Evolutionary conservation across 2,113 vertebrate genomes (phyloP), one percentile per base, ranked within the genome.

Genomic region (Phoenicopterus ruber): DNA sequence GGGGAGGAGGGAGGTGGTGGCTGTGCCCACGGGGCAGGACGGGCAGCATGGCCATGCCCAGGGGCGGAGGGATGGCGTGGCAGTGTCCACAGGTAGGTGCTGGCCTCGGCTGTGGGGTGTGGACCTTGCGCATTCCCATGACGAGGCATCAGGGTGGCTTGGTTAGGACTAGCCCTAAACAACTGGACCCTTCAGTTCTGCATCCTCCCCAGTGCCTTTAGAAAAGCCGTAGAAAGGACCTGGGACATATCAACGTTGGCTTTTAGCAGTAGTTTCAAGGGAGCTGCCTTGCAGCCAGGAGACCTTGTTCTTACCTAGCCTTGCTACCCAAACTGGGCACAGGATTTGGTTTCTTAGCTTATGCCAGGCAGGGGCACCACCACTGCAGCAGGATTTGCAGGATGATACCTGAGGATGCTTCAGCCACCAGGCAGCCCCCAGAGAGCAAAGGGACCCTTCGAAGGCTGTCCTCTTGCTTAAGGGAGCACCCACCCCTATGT

Each of bases 401-500:
- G 15, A 36, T 0, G 2, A 19, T 14, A 3, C n/a, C 29, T 61
- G 50, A 58, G 28, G 52, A 58, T 42, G 20, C 46, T 71, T 61
- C 25, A 54, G 26, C 24, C 61, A 34, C 13, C 15, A 67, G 66
- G 14, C 18, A 72, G 22, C 2, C 15, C 7, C 7, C 46, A 71
- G 46, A 34, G 26, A 55, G 14, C 8, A 79, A 82, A 82, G 17
- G 8, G 31, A 57, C 50, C 36, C 6, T 72, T 79, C 18, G 55
- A 92, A 84, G 73, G 36, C 8, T 42, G 8, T 49, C 11, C 16
- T 42, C 28, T 67, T 82, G 17, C 28, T 90, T 54, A 71, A 78
- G 11, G 13, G 7, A 74, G 22, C 1, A 0, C 6, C 8, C 0
- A 1, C 31, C 18, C 24, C 66, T 38, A 11, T 15, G 25, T 58